Base-by-base conservation (phyloP, 2,797 vertebrate species). In the Decapterus maruadsi region DNA sequence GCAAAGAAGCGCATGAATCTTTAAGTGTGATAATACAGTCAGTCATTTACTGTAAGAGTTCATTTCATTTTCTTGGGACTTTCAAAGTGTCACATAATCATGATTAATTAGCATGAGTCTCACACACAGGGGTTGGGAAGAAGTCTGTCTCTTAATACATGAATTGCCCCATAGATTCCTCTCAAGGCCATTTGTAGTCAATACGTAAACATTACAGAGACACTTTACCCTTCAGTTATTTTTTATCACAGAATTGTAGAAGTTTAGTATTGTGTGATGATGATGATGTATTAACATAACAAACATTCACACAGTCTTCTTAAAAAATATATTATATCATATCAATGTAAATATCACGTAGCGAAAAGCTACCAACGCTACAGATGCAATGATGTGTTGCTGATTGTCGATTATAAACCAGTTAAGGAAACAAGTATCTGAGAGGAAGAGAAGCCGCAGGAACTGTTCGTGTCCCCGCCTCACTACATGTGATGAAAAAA, bases 331-430 rank as follows among this genome's bases (percentile, higher is more conserved):
- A 34, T 5, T 4, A 34, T 34, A 26, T 26, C 26, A 26, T 26
- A 63, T 22, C 46, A 19, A 1, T 31, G 38, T n/a, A 60, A 34
- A 50, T 50, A 53, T 13, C 38, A 20, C 6, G 66, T 54, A 54
- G 38, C 17, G 46, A 12, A 68, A 45, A 40, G n/a, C 31, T 34
- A 45, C 17, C 36, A 58, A 55, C 59, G 34, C 40, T 42, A 53
- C n/a, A 16, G 55, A 62, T 58, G 61, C 46, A 56, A 73, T 84
- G 51, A 81, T 55, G 65, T 42, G 60, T 53, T 64, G 31, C 20
- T 78, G 78, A 85, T 72, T 70, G 77, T 74, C 54, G 63, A 66
- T 83, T 82, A 76, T 56, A 67, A 81, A 78, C 10, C 65, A 71
- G 58, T 67, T 65, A 64, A 58, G 58, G 34, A 59, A 29, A 26